phyloP scores from a whole-genome alignment of 2,888 invertebrate species.

The Junonia oenone region DNA sequence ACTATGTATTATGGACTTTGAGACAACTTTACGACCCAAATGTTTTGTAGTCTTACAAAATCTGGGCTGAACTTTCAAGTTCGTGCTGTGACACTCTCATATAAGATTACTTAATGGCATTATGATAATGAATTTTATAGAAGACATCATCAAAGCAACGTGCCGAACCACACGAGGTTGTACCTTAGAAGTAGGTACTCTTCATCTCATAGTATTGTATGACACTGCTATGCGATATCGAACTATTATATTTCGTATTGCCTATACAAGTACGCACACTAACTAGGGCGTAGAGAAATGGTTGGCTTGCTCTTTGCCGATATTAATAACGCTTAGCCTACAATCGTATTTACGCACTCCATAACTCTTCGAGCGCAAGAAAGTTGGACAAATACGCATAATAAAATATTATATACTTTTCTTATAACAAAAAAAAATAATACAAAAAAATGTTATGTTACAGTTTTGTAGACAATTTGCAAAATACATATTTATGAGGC shows the following conservation, averaged over 20 bases:
- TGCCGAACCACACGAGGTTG: slow-evolving; percentile 57
- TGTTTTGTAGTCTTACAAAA: slow-evolving; percentile 16
- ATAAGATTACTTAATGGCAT: not conserved
- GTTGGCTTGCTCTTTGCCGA: slow-evolving; percentile 26
- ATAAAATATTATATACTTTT: not conserved
- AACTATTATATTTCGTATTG: slow-evolving; percentile 53
- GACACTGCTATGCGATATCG: slow-evolving; percentile 60
- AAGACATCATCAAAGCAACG: slow-evolving; percentile 42
- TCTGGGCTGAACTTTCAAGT: slow-evolving; percentile 30
- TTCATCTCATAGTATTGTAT: slow-evolving; percentile 44
- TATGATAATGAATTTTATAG: slow-evolving; percentile 21
- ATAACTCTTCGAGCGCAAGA: not conserved
- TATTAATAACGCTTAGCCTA: slow-evolving; percentile 19
- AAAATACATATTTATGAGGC: not conserved
- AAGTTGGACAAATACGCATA: not conserved
- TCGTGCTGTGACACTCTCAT: slow-evolving; percentile 7
- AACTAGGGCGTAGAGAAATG: slow-evolving; percentile 61
- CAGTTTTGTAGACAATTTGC: not conserved
- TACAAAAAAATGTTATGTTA: not conserved
- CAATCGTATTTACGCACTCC: slow-evolving; percentile 7
- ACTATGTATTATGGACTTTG: not conserved
- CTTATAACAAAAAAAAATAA: not conserved
- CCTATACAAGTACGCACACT: slow-evolving; percentile 41
- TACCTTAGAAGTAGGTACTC: slow-evolving; percentile 35
- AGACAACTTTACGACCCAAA: not conserved